Conservation (phyloP, 2,888 invertebrate species). For the Margaritifera margaritifera region DNA sequence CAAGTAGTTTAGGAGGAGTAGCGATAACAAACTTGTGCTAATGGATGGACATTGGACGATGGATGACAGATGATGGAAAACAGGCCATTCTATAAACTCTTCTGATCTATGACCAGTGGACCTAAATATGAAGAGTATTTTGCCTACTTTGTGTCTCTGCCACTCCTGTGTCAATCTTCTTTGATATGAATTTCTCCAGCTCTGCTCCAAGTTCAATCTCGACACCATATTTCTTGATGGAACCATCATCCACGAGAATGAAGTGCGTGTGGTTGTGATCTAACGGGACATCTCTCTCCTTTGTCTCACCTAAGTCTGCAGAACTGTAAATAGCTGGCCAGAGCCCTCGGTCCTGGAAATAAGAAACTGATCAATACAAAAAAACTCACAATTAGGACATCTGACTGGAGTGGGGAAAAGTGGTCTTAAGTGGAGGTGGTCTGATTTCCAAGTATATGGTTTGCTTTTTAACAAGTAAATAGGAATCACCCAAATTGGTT, state of each 20-base stretch:
- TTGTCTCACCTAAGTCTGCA: constrained; percentile 45
- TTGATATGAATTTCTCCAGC: constrained; percentile 63
- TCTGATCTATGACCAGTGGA: too few relatives aligned
- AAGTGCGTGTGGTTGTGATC: constrained; percentile 73
- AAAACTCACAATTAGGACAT: too few relatives aligned
- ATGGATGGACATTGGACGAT: too few relatives aligned
- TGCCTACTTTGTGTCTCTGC: constrained; percentile 54
- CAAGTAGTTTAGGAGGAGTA: too few relatives aligned
- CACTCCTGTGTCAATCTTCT: constrained; percentile 55
- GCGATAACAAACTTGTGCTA: too few relatives aligned
- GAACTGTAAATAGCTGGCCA: constrained; percentile 66
- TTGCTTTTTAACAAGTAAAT: too few relatives aligned
- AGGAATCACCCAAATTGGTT: too few relatives aligned
- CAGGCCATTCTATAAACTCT: too few relatives aligned
- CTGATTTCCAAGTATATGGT: too few relatives aligned
- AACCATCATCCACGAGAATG: constrained; percentile 71
- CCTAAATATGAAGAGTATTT: neutral
- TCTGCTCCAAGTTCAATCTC: constrained; percentile 66
- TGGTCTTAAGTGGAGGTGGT: too few relatives aligned
- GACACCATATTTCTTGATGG: constrained; percentile 62
- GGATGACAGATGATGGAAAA: too few relatives aligned
- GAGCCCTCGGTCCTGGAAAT: constrained; percentile 47
- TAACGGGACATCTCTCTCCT: constrained; percentile 54
- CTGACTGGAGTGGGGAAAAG: too few relatives aligned
- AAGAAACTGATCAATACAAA: neutral